A percentile compares a stretch with the other conserved stretches of the same genome.
Conservation (phyloP, 2,797 vertebrate species). For the Artibeus lituratus region DNA sequence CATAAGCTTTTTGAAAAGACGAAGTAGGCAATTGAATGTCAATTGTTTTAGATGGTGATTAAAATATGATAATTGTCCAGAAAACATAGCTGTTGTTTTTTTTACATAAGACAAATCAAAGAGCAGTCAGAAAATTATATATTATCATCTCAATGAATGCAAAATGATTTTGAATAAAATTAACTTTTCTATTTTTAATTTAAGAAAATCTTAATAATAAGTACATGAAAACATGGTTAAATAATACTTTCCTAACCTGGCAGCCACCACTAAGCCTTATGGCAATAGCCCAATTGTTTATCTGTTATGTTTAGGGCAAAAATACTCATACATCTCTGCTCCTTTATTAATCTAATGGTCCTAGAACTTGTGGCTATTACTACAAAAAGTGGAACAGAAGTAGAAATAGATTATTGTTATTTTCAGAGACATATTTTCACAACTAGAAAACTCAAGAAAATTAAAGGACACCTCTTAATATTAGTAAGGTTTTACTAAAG, state of each 20-base stretch:
- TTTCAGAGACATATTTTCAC: not conserved
- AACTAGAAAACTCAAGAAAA: not conserved
- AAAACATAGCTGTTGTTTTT: not conserved
- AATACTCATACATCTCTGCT: not conserved
- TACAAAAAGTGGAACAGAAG: not conserved
- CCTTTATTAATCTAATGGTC: not conserved
- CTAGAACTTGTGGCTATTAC: not conserved
- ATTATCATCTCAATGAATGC: not conserved
- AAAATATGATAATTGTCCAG: not conserved
- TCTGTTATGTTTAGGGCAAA: not conserved
- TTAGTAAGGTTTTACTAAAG: not conserved
- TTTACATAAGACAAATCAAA: not conserved
- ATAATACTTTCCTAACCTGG: not conserved
- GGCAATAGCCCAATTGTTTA: not conserved
- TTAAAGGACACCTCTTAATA: not conserved
- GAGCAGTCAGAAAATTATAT: not conserved
- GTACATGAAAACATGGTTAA: not conserved
- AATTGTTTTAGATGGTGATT: not conserved
- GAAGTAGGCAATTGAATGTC: not conserved
- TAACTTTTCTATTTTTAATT: not conserved
- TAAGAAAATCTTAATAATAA: not conserved
- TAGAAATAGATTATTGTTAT: not conserved
- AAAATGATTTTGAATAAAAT: not conserved
- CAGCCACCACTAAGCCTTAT: not conserved
- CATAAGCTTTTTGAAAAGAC: not conserved